These are phyloP conservation scores for Vanessa tameamea DNA, from an alignment of 1,140 invertebrate genomes.

Conservation along the genomic window DNA sequence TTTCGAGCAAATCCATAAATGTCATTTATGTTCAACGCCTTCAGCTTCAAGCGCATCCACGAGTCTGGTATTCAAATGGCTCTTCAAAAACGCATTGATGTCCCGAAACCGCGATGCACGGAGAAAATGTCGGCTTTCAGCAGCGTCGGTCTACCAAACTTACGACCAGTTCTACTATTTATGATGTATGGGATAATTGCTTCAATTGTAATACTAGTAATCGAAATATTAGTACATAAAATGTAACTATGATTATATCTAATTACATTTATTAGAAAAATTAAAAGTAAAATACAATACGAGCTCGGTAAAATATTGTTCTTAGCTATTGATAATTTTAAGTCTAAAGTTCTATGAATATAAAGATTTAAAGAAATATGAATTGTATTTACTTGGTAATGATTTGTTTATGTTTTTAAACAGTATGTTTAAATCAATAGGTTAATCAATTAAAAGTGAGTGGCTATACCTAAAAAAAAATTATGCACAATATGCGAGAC, in stretches of 20 bases:
- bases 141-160: constrained; percentile 60
- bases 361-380: no score
- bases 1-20: background rate
- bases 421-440: no score
- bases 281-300: no score
- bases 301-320: no score
- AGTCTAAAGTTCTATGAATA: no score
- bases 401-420: no score
- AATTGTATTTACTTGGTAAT: no score
- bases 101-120: constrained; percentile 55
- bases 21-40: constrained; percentile 12
- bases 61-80: constrained; percentile 62
- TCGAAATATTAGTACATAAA: constrained; percentile 45
- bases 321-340: no score
- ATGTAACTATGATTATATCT: constrained; percentile 15
- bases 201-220: constrained; percentile 43
- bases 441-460: no score
- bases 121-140: constrained; percentile 57
- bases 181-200: constrained; percentile 56
- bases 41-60: constrained; percentile 63
- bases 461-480: no score
- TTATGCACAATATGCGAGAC: no score
- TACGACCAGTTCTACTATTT: constrained; percentile 54
- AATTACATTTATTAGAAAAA: no score
- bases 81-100: constrained; percentile 47